Conservation (phyloP, 2,888 invertebrate genomes). For the Eristalinus sepulchralis region DNA sequence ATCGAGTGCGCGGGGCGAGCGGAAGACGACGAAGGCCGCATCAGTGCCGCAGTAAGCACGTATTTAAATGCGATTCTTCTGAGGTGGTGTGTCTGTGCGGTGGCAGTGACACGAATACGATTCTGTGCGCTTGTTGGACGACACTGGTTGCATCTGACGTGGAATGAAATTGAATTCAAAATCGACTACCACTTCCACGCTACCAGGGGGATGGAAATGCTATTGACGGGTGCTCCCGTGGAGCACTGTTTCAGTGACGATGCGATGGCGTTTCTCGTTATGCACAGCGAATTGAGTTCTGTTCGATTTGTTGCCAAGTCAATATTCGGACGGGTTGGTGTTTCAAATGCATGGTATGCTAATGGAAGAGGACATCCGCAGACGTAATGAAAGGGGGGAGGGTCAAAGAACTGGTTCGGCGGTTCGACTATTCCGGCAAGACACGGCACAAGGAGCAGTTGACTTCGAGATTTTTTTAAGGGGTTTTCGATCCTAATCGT, state of each 20-base stretch:
- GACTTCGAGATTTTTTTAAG: no score
- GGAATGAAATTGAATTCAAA: constrained; percentile 10
- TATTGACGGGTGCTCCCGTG: neutral
- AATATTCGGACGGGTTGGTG: no score
- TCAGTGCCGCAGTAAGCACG: constrained; percentile 15
- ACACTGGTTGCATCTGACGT: neutral
- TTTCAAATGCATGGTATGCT: no score
- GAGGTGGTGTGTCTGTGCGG: neutral
- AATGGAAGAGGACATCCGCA: no score
- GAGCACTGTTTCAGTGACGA: neutral
- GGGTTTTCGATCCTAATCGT: no score
- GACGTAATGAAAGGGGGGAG: no score
- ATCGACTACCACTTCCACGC: neutral
- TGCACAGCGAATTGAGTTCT: no score
- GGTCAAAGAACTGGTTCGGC: no score
- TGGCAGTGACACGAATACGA: constrained; percentile 42
- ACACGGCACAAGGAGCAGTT: no score
- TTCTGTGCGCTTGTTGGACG: neutral
- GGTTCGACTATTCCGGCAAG: no score
- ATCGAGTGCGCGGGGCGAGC: neutral
- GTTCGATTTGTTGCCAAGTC: no score
- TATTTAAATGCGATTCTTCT: constrained; percentile 16
- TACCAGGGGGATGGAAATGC: neutral
- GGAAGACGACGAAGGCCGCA: constrained; percentile 3
- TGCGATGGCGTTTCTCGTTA: neutral